phyloP scores from a whole-genome alignment of 2,113 vertebrate species.

The Laticauda laticaudata region DNA sequence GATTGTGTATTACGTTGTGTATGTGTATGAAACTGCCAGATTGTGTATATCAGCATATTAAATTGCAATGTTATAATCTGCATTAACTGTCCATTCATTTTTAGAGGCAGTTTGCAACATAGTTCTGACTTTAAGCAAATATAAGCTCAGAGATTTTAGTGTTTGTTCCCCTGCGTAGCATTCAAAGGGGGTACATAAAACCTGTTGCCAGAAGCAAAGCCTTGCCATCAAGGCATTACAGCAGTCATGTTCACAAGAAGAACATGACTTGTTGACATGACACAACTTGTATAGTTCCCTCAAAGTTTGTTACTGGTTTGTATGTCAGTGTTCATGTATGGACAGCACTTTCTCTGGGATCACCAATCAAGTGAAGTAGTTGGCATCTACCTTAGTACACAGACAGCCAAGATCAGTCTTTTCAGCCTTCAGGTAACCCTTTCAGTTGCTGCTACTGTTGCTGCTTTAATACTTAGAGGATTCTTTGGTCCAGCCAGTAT shows the following conservation, averaged over 20 bases:
- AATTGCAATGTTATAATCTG: neutral
- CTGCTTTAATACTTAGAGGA: neutral
- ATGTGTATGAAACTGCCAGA: neutral
- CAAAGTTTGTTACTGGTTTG: neutral
- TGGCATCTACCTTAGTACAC: neutral
- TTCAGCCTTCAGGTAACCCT: neutral
- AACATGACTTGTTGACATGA: no score
- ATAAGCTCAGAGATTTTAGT: neutral
- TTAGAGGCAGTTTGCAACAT: neutral
- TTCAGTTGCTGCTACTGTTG: neutral
- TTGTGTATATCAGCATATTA: neutral
- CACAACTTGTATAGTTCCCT: neutral
- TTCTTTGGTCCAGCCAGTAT: neutral
- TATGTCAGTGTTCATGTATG: neutral
- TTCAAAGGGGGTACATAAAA: neutral
- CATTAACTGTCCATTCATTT: neutral
- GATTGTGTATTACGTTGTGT: neutral
- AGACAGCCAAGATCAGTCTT: neutral
- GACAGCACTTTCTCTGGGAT: neutral
- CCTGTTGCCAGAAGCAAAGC: neutral
- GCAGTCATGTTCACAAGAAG: neutral
- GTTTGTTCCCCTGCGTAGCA: neutral
- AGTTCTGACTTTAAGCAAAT: neutral
- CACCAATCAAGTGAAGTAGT: neutral
- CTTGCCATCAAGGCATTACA: neutral